Evolutionary conservation across 2,888 invertebrate genomes (phyloP), one percentile per base, ranked within the genome.

Genomic region (Volucella zonaria): DNA sequence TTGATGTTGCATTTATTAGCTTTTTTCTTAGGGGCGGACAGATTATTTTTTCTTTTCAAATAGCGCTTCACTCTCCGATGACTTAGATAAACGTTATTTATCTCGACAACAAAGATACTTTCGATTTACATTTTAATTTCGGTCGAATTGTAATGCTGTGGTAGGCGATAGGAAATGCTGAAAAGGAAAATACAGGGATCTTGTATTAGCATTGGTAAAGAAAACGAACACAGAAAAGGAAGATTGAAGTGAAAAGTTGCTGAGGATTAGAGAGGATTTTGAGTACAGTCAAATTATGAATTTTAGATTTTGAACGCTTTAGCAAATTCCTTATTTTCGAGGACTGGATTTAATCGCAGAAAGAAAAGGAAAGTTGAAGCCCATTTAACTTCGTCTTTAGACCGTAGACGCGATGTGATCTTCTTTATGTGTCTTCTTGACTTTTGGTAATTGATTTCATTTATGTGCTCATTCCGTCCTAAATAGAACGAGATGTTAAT

Each of bases 131-230:
- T 62, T 54, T 51, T 51, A 61, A 61, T 51, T 14, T 9, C 42
- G 18, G 49, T 15, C 18, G n/a, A 49, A 18, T 42, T 51, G 11
- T 2, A 9, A 23, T 18, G n/a, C 18, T 15, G 23, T 8, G 43
- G 23, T n/a, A 43, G n/a, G 38, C 0, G 8, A 14, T 10, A 12
- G 15, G 31, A 4, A 15, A 56, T 47, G 14, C 45, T 45, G 67
- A 43, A 56, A 45, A 11, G 45, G 45, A 45, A 56, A 68, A 56
- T 23, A 38, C 68, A 68, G 68, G 68, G 68, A 68, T 68, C 56
- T 68, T 31, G 3, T 31, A 14, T 11, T 9, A 15, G 42, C 3
- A 12, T 43, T 58, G 58, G 10, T 4, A 40, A 38, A 23, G 56
- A n/a, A 14, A 14, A 40, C 8, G n/a, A 58, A 14, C 8, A 23